These are phyloP conservation scores for Rafetus swinhoei DNA, from an alignment of 2,113 vertebrate species.

Conservation along the genomic window DNA sequence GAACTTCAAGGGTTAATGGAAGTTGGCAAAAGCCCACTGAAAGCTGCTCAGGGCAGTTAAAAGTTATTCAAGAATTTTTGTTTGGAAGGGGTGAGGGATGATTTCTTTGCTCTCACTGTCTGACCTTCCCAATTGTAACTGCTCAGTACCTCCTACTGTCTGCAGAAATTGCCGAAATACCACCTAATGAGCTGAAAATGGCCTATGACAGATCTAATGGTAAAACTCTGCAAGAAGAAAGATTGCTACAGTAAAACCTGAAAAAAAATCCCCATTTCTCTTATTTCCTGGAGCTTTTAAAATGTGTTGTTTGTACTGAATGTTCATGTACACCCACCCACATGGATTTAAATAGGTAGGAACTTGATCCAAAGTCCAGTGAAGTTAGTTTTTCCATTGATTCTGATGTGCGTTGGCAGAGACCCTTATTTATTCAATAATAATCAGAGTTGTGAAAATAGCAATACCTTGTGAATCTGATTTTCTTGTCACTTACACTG, in stretches of 20 bases:
- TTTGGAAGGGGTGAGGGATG: constrained; percentile 88
- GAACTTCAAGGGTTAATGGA: constrained; percentile 62
- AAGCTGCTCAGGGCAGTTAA: constrained; percentile 71
- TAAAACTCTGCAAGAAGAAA: constrained; percentile 76
- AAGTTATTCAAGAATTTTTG: constrained; percentile 91
- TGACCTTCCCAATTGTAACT: constrained; percentile 81
- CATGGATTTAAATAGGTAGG: constrained; percentile 37
- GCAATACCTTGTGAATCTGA: not conserved
- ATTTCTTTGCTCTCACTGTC: constrained; percentile 85
- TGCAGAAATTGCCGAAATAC: constrained; percentile 82
- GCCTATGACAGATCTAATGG: constrained; percentile 80
- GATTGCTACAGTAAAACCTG: constrained; percentile 46
- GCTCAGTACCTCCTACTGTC: constrained; percentile 78
- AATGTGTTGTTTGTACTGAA: not conserved
- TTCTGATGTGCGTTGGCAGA: constrained; percentile 46
- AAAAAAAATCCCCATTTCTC: constrained; percentile 23
- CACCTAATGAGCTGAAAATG: constrained; percentile 83
- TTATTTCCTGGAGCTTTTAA: constrained; percentile 21
- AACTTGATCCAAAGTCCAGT: constrained; percentile 18
- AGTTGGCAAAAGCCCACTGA: constrained; percentile 65
- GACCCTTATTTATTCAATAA: not conserved
- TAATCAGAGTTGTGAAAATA: not conserved
- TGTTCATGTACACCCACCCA: constrained; percentile 24
- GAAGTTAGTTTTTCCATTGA: constrained; percentile 18
- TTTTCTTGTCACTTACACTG: not conserved